Evolutionary conservation across 2,888 invertebrate genomes (phyloP).

Genomic region (Apodemia mormo): DNA sequence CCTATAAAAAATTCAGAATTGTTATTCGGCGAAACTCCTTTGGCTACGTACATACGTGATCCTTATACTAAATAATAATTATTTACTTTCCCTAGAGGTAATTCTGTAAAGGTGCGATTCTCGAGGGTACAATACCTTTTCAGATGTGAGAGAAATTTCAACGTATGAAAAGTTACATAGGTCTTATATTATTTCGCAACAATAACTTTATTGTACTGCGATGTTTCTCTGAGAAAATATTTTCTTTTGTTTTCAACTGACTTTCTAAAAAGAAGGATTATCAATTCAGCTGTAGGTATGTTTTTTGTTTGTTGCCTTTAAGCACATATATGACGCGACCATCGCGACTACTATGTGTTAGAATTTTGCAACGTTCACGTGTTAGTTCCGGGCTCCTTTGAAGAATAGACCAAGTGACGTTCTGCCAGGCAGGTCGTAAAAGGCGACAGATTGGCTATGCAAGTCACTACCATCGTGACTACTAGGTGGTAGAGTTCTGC

Average conservation of each 20-base stretch:
- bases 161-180: background rate
- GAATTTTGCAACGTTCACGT: too few relatives aligned
- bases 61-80: conserved; percentile 47
- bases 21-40: background rate
- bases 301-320: too few relatives aligned
- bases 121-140: background rate
- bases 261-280: too few relatives aligned
- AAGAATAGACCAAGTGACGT: too few relatives aligned
- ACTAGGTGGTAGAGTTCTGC: too few relatives aligned
- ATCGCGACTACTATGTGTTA: too few relatives aligned
- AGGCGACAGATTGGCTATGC: too few relatives aligned
- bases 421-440: too few relatives aligned
- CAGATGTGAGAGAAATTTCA: conserved; percentile 12
- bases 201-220: background rate
- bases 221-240: background rate
- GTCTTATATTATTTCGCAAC: background rate
- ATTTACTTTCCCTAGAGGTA: conserved; percentile 42
- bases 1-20: conserved; percentile 7
- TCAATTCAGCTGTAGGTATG: too few relatives aligned
- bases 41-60: conserved; percentile 36
- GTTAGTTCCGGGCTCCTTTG: too few relatives aligned
- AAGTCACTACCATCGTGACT: too few relatives aligned
- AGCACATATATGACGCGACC: too few relatives aligned
- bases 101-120: conserved; percentile 7
- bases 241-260: background rate